A percentile compares a stretch with the other conserved stretches of the same genome.
Evolutionary conservation across 2,888 invertebrate genomes (phyloP).

Genomic region (Mythimna ferrago): DNA sequence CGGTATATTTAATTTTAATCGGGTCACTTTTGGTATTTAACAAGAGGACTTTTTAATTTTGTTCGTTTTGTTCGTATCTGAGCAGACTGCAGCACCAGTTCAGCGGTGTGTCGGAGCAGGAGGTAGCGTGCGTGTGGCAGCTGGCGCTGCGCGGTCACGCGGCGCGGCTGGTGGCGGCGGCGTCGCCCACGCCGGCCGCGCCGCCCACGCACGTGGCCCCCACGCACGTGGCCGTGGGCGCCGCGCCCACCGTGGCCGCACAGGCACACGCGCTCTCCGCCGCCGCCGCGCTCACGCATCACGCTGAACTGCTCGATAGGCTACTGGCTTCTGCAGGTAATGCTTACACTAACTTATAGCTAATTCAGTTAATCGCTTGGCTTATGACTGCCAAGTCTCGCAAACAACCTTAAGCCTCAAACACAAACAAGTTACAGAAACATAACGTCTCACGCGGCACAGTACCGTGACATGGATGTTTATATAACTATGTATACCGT

Average conservation of each 20-base stretch:
- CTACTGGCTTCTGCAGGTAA: conserved; percentile 82
- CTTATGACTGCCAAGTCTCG: too few relatives aligned
- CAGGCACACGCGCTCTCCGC: conserved; percentile 93
- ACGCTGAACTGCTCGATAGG: conserved; percentile 83
- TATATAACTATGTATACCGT: too few relatives aligned
- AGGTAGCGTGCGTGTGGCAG: conserved; percentile 95
- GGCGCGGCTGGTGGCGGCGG: conserved; percentile 93
- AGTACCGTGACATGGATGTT: too few relatives aligned
- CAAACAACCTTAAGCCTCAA: too few relatives aligned
- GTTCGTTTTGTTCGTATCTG: not conserved
- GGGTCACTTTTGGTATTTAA: too few relatives aligned
- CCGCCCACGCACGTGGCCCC: conserved; percentile 93
- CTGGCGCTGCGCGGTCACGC: conserved; percentile 93
- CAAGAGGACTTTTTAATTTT: too few relatives aligned
- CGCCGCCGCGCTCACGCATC: conserved; percentile 80
- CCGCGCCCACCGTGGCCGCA: conserved; percentile 73
- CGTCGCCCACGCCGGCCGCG: conserved; percentile 79
- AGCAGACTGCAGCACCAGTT: conserved; percentile 95
- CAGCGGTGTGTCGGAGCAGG: conserved; percentile 94
- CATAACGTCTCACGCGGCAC: too few relatives aligned
- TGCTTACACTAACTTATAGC: not conserved
- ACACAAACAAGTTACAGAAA: too few relatives aligned
- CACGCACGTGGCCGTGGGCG: conserved; percentile 74
- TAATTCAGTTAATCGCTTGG: too few relatives aligned
- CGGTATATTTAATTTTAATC: too few relatives aligned